phyloP scores from a whole-genome alignment of 2,888 invertebrate genomes.

The Philereme transversata region DNA sequence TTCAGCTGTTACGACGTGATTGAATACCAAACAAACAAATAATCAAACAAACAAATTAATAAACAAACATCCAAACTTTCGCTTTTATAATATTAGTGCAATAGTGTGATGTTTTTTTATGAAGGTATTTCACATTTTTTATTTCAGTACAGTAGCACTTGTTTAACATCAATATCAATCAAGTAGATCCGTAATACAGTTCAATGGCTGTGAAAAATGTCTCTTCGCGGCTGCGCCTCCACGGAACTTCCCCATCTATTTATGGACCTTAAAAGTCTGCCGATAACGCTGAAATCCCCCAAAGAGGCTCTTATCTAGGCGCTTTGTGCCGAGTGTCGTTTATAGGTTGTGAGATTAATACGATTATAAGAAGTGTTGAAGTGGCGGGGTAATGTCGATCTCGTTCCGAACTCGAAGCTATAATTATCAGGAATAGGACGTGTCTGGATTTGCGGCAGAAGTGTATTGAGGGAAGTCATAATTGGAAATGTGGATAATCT shows the following conservation, averaged over 20 bases:
- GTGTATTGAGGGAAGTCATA: conserved; percentile 8
- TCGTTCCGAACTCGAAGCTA: neutral
- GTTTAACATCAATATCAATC: too few species aligned
- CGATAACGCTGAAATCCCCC: conserved; percentile 56
- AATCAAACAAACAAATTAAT: too few species aligned
- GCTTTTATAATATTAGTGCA: too few species aligned
- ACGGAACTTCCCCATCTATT: conserved; percentile 62
- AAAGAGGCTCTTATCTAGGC: conserved; percentile 54
- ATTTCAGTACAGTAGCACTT: too few species aligned
- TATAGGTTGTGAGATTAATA: conserved; percentile 50
- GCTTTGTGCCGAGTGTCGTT: conserved; percentile 52
- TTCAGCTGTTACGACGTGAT: too few species aligned
- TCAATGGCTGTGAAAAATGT: conserved; percentile 10
- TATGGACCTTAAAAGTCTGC: conserved; percentile 63
- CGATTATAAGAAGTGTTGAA: conserved; percentile 48
- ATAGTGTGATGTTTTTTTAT: too few species aligned
- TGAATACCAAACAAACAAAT: too few species aligned
- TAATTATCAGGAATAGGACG: conserved; percentile 14
- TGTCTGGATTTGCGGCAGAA: neutral
- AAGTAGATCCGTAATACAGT: conserved; percentile 9
- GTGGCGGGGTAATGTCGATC: conserved; percentile 19
- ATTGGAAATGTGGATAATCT: conserved; percentile 21
- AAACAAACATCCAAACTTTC: too few species aligned
- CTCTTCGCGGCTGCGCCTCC: conserved; percentile 24
- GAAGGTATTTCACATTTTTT: too few species aligned